Evolutionary conservation across 1,140 invertebrate species (phyloP).

Genomic region (Ridgeia piscesae): DNA sequence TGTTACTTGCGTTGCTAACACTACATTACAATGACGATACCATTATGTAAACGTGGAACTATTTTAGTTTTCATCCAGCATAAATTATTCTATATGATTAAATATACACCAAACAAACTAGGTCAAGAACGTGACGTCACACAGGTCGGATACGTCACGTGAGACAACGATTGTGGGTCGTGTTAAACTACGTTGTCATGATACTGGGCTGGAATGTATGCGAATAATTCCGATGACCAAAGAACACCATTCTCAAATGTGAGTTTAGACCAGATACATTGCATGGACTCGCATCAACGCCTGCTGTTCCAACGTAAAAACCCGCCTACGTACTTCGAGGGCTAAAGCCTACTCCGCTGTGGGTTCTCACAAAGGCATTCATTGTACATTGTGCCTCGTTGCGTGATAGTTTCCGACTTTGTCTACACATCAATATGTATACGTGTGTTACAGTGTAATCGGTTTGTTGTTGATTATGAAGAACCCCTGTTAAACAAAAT

Average conservation of each 20-base stretch:
- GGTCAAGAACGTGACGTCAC: not conserved
- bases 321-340: not conserved
- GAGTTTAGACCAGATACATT: not conserved
- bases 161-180: not conserved
- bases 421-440: too few relatives aligned
- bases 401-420: not conserved
- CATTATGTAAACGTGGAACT: not conserved
- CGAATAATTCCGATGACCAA: not conserved
- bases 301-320: not conserved
- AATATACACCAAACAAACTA: not conserved
- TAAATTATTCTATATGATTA: not conserved
- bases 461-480: too few relatives aligned
- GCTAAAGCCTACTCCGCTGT: not conserved
- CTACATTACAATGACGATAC: not conserved
- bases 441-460: too few relatives aligned
- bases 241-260: not conserved
- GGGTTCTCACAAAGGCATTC: not conserved
- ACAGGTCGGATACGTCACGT: slow-evolving; percentile 3
- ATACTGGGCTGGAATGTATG: not conserved
- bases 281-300: not conserved
- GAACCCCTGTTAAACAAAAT: too few relatives aligned
- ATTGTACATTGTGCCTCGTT: not conserved
- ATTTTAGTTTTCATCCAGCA: not conserved
- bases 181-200: not conserved
- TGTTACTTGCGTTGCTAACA: not conserved